These are phyloP conservation scores for Dinothrombium tinctorium DNA, from an alignment of 1,140 invertebrate species.

Conservation along the genomic window DNA sequence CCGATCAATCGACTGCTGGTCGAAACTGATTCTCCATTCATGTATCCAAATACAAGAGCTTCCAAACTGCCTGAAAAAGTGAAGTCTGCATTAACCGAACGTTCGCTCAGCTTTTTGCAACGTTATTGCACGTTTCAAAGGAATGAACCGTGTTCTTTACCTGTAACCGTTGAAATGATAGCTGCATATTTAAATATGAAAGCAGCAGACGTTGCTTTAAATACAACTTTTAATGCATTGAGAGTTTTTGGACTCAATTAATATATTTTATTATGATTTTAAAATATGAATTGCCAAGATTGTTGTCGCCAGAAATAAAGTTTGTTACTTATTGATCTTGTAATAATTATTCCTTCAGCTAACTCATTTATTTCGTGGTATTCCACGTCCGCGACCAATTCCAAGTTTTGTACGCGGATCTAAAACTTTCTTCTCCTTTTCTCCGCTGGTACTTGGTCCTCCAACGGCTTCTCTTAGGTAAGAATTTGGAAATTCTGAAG, in stretches of 20 bases:
- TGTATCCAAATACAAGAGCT: conserved; percentile 82
- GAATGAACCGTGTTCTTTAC: conserved; percentile 80
- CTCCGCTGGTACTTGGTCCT: no score
- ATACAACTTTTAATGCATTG: conserved; percentile 75
- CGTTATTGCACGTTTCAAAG: conserved; percentile 81
- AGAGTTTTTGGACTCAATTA: conserved; percentile 59
- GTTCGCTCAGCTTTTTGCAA: conserved; percentile 36
- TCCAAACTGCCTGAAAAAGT: conserved; percentile 65
- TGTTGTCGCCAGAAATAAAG: no score
- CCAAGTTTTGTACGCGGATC: no score
- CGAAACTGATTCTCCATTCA: conserved; percentile 80
- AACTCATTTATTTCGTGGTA: no score
- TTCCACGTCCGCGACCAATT: no score
- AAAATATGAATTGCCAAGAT: no score
- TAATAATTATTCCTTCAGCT: no score
- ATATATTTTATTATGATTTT: neutral
- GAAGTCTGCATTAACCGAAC: conserved; percentile 60
- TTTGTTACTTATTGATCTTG: no score
- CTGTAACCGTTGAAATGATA: conserved; percentile 65
- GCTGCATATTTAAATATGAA: conserved; percentile 62
- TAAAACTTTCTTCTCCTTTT: no score
- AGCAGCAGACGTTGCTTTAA: conserved; percentile 68
- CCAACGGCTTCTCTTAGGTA: no score
- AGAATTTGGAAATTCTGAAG: no score
- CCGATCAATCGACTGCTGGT: conserved; percentile 54